phyloP scores from a whole-genome alignment of 2,888 invertebrate genomes.

The Conistra vaccinii region DNA sequence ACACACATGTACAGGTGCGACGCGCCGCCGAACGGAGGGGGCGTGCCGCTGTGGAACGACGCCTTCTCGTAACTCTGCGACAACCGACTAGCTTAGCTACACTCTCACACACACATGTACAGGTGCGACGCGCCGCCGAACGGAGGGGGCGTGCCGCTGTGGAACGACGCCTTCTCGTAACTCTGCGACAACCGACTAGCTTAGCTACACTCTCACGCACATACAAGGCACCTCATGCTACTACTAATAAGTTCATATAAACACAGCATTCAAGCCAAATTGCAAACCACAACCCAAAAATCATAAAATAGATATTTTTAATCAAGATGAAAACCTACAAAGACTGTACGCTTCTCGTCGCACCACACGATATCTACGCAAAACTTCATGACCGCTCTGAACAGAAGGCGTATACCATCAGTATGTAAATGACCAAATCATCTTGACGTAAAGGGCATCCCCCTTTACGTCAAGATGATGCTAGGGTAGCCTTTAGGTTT shows the following conservation, averaged over 20 bases:
- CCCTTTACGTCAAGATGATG: too few species aligned
- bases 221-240: conserved; percentile 11
- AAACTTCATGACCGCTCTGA: conserved; percentile 10
- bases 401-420: neutral
- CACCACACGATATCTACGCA: neutral
- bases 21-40: neutral
- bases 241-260: too few species aligned
- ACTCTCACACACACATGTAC: conserved; percentile 22
- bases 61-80: conserved; percentile 16
- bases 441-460: too few species aligned
- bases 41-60: conserved; percentile 8
- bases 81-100: conserved; percentile 18
- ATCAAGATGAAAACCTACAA: neutral
- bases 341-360: neutral
- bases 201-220: conserved; percentile 17
- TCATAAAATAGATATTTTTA: neutral
- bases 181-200: conserved; percentile 24
- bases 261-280: too few species aligned
- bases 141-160: conserved; percentile 11
- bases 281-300: conserved; percentile 3
- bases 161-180: conserved; percentile 25
- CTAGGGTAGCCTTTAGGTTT: too few species aligned
- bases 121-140: conserved; percentile 9
- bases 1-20: conserved; percentile 2
- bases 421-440: neutral